phyloP scores from a whole-genome alignment of 2,797 vertebrate species.

The Melanotaenia pygmaea region DNA sequence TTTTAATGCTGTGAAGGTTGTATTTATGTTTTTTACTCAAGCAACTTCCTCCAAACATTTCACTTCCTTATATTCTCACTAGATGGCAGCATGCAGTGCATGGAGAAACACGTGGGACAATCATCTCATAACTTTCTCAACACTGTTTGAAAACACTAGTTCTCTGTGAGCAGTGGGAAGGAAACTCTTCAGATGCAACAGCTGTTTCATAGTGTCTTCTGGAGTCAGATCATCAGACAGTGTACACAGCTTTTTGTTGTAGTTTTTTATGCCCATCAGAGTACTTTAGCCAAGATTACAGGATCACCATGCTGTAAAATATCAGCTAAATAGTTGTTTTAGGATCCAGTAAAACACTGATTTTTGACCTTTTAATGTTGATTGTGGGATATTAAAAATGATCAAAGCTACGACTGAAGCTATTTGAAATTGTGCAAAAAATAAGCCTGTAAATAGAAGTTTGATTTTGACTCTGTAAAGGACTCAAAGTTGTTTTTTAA shows the following conservation, averaged over 20 bases:
- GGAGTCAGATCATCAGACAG: background rate
- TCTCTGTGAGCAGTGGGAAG: background rate
- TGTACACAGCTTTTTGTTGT: background rate
- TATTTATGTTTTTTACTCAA: background rate
- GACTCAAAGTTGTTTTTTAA: too few species aligned
- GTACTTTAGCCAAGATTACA: background rate
- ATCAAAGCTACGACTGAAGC: too few species aligned
- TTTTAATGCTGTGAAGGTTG: background rate
- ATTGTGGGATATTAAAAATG: background rate
- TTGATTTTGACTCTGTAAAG: too few species aligned
- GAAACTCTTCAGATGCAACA: background rate
- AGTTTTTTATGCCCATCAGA: background rate
- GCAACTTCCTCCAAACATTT: constrained; percentile 10
- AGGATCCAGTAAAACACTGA: too few species aligned
- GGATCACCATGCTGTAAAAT: background rate
- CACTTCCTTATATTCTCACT: background rate
- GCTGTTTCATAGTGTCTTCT: background rate
- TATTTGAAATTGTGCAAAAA: too few species aligned
- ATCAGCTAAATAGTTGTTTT: background rate
- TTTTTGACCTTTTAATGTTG: too few species aligned
- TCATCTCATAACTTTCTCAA: background rate
- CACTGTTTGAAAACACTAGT: background rate
- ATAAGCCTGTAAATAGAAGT: too few species aligned
- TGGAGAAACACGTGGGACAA: background rate
- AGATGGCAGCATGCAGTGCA: constrained; percentile 40